Base-by-base conservation (phyloP, 1,140 invertebrate species). In the Pantala flavescens region DNA sequence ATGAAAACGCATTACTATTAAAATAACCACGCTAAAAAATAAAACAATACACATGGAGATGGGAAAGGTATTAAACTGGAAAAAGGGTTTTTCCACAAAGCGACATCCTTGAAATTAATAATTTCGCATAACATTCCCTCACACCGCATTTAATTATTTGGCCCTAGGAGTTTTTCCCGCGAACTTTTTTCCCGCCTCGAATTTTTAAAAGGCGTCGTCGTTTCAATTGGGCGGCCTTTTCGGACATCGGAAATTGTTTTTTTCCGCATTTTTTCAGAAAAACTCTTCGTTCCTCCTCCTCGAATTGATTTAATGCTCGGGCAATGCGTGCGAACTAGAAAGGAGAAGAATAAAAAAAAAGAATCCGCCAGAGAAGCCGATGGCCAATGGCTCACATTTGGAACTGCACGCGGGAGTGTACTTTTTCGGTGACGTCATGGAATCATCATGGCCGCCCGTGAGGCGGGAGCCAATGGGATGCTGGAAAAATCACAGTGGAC, bases 401-500 rank as follows among this genome's bases (percentile, higher is more conserved):
- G 49, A 63, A 63, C 49, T 63, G 49, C 49, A 63, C n/a, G 49
- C 49, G 49, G 49, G 49, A 63, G 49, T 63, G 49, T 63, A 63
- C 49, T 63, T 63, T 63, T 63, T 63, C 49, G 49, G 49, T 63
- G 49, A 63, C 49, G 49, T 63, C 49, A 63, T 63, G 49, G 49
- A 63, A 63, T 63, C 49, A 63, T 63, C 49, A 63, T 63, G 49
- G 49, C 49, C 49, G 49, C 3, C 49, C 49, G 49, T 63, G 49
- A 63, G 49, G 49, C 49, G 49, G 49, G 49, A 63, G 12, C 49
- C 49, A 63, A 63, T 63, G n/a, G 49, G 49, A 36, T 3, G 49
- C 12, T 63, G 3, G 49, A 63, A 63, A 63, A 63, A 63, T 63
- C 49, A 63, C 49, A 63, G 16, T 16, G 16, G 49, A 63, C 49